These are phyloP conservation scores for Capitulum mitella DNA, from an alignment of 2,888 invertebrate species.

Conservation along the genomic window DNA sequence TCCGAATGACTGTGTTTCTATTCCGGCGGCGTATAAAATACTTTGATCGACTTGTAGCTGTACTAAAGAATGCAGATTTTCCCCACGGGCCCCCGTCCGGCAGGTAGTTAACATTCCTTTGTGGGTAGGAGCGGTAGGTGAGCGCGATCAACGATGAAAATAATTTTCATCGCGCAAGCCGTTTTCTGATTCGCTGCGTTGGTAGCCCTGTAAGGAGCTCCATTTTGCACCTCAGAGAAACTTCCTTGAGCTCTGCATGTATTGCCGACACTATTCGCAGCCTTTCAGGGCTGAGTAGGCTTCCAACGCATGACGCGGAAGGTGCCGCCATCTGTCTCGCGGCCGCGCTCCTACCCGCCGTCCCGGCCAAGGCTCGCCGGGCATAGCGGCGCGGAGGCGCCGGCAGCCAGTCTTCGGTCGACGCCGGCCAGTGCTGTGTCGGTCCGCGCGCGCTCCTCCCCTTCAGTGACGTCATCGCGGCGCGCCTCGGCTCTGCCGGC, in stretches of 20 bases:
- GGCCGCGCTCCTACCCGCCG: neutral
- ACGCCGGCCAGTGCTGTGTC: neutral
- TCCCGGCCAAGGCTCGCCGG: neutral
- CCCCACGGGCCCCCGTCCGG: neutral
- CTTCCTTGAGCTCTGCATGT: too few species aligned
- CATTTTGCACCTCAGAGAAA: too few species aligned
- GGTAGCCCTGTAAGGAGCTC: too few species aligned
- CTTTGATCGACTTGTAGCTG: conserved; percentile 18
- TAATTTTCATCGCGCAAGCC: neutral
- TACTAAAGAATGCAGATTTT: neutral
- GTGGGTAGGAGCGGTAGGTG: neutral
- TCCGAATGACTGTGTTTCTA: neutral
- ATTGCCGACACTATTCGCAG: too few species aligned
- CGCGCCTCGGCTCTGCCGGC: too few species aligned
- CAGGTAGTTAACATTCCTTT: conserved; percentile 1
- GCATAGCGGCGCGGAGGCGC: neutral
- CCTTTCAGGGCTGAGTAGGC: too few species aligned
- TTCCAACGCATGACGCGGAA: too few species aligned
- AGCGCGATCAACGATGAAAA: neutral
- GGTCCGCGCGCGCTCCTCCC: too few species aligned
- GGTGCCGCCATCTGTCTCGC: neutral
- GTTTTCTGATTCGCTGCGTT: neutral
- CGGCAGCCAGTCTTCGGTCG: neutral
- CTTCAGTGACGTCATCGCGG: too few species aligned
- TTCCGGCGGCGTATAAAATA: neutral